Percentiles rank a stretch among this genome's conserved stretches.
phyloP scores from a whole-genome alignment of 1,140 invertebrate genomes.

The Pseudomyrmex gracilis region DNA sequence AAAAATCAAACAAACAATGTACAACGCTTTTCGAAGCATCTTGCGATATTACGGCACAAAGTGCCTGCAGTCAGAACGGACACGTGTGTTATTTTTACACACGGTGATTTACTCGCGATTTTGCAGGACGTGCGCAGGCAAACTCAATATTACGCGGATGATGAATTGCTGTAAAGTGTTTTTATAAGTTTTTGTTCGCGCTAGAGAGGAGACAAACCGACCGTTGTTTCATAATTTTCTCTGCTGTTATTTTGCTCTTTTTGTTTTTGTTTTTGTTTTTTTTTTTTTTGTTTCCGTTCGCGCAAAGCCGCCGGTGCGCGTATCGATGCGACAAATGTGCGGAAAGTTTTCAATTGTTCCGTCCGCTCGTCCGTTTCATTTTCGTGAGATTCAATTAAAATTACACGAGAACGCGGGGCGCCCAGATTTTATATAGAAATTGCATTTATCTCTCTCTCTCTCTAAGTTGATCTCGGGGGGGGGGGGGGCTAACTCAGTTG shows the following conservation, averaged over 20 bases:
- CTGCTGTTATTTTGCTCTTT: neutral
- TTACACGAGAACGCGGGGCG: neutral
- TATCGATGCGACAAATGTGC: neutral
- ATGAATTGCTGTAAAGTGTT: conserved; percentile 36
- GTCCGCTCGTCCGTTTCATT: neutral
- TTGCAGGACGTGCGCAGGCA: neutral
- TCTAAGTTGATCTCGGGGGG: neutral
- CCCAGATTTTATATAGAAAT: neutral
- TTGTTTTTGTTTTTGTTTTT: neutral
- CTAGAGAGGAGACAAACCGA: neutral
- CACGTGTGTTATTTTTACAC: neutral
- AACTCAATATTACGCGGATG: conserved; percentile 46
- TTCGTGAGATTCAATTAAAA: neutral
- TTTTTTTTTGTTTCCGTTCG: conserved; percentile 10
- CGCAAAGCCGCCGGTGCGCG: neutral
- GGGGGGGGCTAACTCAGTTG: conserved; percentile 36
- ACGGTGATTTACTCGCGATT: conserved; percentile 28
- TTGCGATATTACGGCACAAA: neutral
- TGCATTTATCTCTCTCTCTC: conserved; percentile 7
- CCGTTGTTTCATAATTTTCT: conserved; percentile 7
- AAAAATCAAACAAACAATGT: too few species aligned
- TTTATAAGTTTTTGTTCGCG: conserved; percentile 25
- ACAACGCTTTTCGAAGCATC: neutral
- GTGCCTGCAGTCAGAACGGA: too few species aligned
- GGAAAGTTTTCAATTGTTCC: neutral